Evolutionary conservation across 2,797 vertebrate genomes (phyloP).

Genomic region (Brachyrhaphis roseni): DNA sequence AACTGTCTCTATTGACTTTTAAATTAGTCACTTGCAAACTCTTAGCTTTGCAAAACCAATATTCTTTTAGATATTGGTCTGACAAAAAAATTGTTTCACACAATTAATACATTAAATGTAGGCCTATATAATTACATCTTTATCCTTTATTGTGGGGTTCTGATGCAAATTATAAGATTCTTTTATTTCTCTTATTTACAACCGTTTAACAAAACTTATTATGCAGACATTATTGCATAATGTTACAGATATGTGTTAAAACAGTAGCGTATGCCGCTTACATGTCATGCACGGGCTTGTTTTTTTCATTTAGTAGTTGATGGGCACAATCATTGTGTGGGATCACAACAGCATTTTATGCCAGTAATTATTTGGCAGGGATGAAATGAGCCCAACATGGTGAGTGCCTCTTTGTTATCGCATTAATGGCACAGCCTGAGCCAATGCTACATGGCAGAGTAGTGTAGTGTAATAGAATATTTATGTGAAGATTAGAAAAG

Average conservation of each 20-base stretch:
- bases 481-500: conserved; percentile 1
- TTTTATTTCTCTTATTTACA: background rate
- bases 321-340: conserved; percentile 29
- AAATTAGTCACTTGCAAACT: background rate
- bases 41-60: background rate
- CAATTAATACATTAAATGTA: background rate
- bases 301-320: conserved; percentile 16
- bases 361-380: background rate
- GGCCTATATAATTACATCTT: background rate
- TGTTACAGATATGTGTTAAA: background rate
- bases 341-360: conserved; percentile 23
- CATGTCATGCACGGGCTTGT: background rate
- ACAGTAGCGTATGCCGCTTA: background rate
- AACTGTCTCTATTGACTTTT: background rate
- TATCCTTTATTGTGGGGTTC: background rate
- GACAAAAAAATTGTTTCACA: background rate
- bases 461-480: conserved; percentile 16
- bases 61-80: background rate
- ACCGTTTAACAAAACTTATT: background rate
- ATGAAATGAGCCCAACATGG: conserved; percentile 47
- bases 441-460: conserved; percentile 16
- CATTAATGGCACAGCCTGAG: conserved; percentile 38
- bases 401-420: conserved; percentile 51
- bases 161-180: background rate
- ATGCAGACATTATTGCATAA: background rate